phyloP scores from a whole-genome alignment of 53 echinoderm and acorn worm species.

The Hippasteria phrygiana region DNA sequence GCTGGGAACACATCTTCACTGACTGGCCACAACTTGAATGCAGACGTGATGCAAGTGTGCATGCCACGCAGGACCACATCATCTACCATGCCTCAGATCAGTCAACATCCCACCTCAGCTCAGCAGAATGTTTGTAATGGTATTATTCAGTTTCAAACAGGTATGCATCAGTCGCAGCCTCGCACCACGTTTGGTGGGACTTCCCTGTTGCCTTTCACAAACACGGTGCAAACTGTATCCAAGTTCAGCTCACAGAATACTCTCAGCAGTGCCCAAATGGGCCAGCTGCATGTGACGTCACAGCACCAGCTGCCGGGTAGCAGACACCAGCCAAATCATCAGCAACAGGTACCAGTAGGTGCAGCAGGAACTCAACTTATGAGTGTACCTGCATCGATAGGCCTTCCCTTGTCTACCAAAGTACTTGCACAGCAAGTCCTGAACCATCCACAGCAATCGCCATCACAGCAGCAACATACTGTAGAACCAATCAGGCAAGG shows the following conservation, averaged over 20 bases:
- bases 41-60: neutral
- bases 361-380: neutral
- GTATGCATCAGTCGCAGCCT: constrained; percentile 17
- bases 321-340: neutral
- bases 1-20: neutral
- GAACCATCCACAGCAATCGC: constrained; percentile 1
- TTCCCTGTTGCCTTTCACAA: neutral
- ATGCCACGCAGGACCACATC: neutral
- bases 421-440: constrained; percentile 11
- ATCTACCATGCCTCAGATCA: neutral
- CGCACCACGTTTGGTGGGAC: neutral
- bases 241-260: constrained; percentile 7
- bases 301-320: constrained; percentile 4
- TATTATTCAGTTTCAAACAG: neutral
- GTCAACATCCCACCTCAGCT: neutral
- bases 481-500: neutral
- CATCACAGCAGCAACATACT: constrained; percentile 28
- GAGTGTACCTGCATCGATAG: neutral
- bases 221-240: constrained; percentile 9
- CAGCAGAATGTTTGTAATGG: constrained; percentile 11
- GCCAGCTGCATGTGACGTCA: constrained; percentile 36
- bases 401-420: neutral
- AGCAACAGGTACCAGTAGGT: constrained; percentile 3
- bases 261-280: neutral
- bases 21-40: neutral